These are phyloP conservation scores for Hemicrepidius hirtus DNA, from an alignment of 2,888 invertebrate species.

Conservation along the genomic window DNA sequence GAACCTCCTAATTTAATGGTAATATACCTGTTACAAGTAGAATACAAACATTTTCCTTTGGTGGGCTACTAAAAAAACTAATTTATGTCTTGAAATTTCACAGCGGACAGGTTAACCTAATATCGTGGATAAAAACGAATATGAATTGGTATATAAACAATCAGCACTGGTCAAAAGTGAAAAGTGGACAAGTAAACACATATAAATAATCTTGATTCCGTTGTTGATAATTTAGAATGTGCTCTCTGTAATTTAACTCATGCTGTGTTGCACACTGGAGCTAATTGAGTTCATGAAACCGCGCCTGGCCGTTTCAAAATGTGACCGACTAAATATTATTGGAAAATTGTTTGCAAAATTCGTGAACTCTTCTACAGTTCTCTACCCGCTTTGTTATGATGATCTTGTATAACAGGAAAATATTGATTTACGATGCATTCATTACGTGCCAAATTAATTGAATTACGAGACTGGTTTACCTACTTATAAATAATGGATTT, in stretches of 20 bases:
- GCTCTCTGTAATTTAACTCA: slow-evolving; percentile 28
- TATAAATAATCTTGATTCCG: slow-evolving; percentile 28
- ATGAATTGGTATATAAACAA: slow-evolving; percentile 22
- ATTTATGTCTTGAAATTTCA: background rate
- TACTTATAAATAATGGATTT: slow-evolving; percentile 34
- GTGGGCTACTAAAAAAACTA: background rate
- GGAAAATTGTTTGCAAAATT: slow-evolving; percentile 23
- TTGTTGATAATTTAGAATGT: slow-evolving; percentile 33
- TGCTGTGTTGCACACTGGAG: slow-evolving; percentile 9
- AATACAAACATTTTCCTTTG: too few relatives aligned
- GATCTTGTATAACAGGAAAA: slow-evolving; percentile 23
- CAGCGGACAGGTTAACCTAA: background rate
- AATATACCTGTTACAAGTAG: too few relatives aligned
- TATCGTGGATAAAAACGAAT: background rate
- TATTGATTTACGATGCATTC: slow-evolving; percentile 44
- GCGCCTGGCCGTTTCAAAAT: slow-evolving; percentile 9
- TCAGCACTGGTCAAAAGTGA: slow-evolving; percentile 28
- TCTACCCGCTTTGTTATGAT: slow-evolving; percentile 16
- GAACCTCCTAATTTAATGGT: too few relatives aligned
- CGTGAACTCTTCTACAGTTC: slow-evolving; percentile 4
- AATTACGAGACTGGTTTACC: slow-evolving; percentile 42
- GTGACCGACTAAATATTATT: background rate
- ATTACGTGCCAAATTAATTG: slow-evolving; percentile 45
- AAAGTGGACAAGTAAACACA: slow-evolving; percentile 33
- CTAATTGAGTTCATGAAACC: slow-evolving; percentile 19